Base-by-base conservation (phyloP, 2,888 invertebrate genomes). In the Cheilosia variabilis region DNA sequence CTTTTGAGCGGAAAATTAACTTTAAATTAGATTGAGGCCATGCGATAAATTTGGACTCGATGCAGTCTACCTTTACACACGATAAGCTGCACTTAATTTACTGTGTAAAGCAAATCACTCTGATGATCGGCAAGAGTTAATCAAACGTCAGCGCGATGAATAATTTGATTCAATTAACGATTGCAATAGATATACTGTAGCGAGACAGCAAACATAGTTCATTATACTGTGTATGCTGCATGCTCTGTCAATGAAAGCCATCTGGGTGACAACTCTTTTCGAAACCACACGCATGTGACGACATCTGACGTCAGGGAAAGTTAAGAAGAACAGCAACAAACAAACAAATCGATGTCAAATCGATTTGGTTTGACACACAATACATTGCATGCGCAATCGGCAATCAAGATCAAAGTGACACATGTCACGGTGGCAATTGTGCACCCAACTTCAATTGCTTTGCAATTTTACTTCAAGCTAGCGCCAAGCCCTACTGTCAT, bases 1-100 rank as follows among this genome's bases (percentile, higher is more conserved):
- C 57, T 83, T 83, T 73, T 83, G 63, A 78, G 73, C 73, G 78
- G 78, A 73, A 83, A 83, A 83, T 78, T 83, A 78, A 73, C 47
- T 83, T 83, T 73, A 66, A 78, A 78, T 78, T 78, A 78, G 78
- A 78, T 72, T 66, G 19, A 68, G 83, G 57, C 78, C 83, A 83
- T 55, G 83, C 78, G 78, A 81, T 78, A 83, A 83, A 83, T 83
- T 73, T 63, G 55, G 68, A 68, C 73, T 73, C 57, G 37, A 68
- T 68, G 72, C 53, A 41, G 43, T 62, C 55, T 75, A 68, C 47
- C 60, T 73, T 27, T 17, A 27, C 37, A 41, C 37, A 53, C 31
- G 37, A 55, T 62, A 66, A 62, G 15, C 27, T 27, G 34, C 31
- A 24, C 55, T 31, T 57, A 60, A 79, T 60, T 79, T 62, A 47